Conservation (phyloP, 2,113 vertebrate species). For the Antennarius striatus region DNA sequence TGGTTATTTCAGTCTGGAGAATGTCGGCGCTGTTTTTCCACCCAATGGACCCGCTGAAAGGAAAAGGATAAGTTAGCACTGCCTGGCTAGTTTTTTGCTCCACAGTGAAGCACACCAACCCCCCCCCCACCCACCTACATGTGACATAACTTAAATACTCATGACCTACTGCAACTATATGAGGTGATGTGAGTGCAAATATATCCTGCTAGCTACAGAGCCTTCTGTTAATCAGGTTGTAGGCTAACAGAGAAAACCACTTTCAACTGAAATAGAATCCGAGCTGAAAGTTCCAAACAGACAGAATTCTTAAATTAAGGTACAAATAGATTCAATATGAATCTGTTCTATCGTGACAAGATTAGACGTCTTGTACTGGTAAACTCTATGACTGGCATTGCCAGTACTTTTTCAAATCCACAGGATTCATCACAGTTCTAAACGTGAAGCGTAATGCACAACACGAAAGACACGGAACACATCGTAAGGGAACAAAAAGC, state of each 20-base stretch:
- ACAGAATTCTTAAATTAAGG: conserved; percentile 60
- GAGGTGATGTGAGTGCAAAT: no score
- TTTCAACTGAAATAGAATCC: conserved; percentile 17
- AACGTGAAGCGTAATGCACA: conserved; percentile 35
- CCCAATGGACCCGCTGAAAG: conserved; percentile 31
- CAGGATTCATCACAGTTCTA: conserved; percentile 80
- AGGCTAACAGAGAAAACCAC: neutral
- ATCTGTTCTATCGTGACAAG: conserved; percentile 81
- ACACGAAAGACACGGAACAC: conserved; percentile 48
- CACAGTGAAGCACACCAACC: no score
- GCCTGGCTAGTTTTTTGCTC: no score
- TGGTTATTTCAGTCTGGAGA: conserved; percentile 28
- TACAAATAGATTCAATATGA: conserved; percentile 92
- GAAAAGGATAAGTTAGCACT: conserved; percentile 28
- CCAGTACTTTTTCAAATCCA: conserved; percentile 83
- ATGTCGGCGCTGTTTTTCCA: neutral
- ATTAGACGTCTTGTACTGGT: conserved; percentile 64
- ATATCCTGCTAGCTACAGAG: no score
- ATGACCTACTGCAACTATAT: no score
- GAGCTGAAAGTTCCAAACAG: conserved; percentile 11
- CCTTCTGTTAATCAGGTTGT: no score
- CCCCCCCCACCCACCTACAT: no score
- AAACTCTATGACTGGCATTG: conserved; percentile 65
- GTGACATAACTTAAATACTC: no score
- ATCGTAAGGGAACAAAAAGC: conserved; percentile 40